Evolutionary conservation across 2,888 invertebrate species (phyloP), one percentile per base, ranked within the genome.

Genomic region (Limulus polyphemus): DNA sequence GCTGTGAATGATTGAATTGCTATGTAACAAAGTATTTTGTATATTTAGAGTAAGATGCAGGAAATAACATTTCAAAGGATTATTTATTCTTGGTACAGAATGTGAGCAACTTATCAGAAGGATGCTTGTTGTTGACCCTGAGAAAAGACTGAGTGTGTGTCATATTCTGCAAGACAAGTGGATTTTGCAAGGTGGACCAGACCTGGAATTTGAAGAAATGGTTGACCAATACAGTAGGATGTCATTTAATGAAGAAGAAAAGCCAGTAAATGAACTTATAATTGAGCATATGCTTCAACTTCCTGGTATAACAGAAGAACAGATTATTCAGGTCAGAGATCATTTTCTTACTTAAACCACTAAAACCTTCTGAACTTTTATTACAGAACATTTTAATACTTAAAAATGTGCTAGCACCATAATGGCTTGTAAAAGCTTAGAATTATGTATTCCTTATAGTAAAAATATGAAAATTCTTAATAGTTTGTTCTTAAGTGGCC

Each of bases 91-190:
- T 32, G 32, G 32, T 78, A 46, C 78, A 93, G 94, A 92, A 69
- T 95, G 95, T 77, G 92, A 95, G 77, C 87, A 90, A 75, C 80
- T 95, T 47, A 90, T 95, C 71, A 82, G 93, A 4, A 90, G 93
- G 76, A 94, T 95, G 94, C 77, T 95, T 69, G 87, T 92, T 17
- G 87, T 93, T 67, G 92, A 93, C 73, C 90, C 94, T 0, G 87
- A 88, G 71, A 84, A 86, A 72, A 81, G 95, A 60, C 82, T 88
- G 71, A 84, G 85, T 60, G 83, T 95, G 69, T 82, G 83, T 62
- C 88, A 87, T 75, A 90, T 95, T 62, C 83, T 88, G 65, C 82
- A 85, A 61, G 97, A 98, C 78, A 83, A 86, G 60, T 98, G 94
- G 95, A 84, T 94, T 74, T 70, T 49, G 47, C 62, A 58, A 52